A percentile compares a stretch with the other conserved stretches of the same genome.
phyloP scores from a whole-genome alignment of 2,888 invertebrate species.

The Seira ritae region DNA sequence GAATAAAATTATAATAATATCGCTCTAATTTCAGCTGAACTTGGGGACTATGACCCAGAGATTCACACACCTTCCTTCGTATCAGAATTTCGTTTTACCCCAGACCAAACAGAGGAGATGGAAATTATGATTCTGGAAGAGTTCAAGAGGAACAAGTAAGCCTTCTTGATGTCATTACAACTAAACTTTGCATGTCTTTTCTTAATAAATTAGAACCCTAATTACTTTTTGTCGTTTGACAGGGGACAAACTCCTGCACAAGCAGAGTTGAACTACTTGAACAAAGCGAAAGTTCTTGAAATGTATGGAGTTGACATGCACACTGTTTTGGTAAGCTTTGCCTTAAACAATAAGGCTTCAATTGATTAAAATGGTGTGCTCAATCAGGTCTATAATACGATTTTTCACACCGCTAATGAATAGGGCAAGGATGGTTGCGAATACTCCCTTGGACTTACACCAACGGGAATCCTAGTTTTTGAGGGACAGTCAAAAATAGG shows the following conservation, averaged over 20 bases:
- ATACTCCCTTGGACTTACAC: conserved; percentile 97
- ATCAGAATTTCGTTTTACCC: conserved; percentile 98
- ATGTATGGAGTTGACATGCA: conserved; percentile 99
- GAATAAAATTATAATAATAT: conserved; percentile 22
- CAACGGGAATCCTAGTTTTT: conserved; percentile 98
- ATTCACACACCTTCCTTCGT: conserved; percentile 97
- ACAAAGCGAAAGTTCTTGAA: conserved; percentile 98
- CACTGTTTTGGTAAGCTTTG: conserved; percentile 85
- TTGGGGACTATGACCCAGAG: conserved; percentile 96
- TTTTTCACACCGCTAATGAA: not conserved
- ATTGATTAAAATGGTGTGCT: not conserved
- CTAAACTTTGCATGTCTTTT: not conserved
- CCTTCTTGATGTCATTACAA: conserved; percentile 42
- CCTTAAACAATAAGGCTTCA: conserved; percentile 12
- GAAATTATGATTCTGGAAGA: conserved; percentile 96
- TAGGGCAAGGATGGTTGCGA: conserved; percentile 96
- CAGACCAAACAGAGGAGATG: conserved; percentile 96
- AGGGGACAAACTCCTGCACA: conserved; percentile 94
- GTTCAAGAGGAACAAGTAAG: conserved; percentile 85
- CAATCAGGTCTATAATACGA: too few species aligned
- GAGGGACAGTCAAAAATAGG: conserved; percentile 98
- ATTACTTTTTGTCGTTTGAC: conserved; percentile 61
- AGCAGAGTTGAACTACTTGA: conserved; percentile 95
- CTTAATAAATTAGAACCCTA: not conserved
- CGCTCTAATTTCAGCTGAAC: conserved; percentile 84